Evolutionary conservation across 2,113 vertebrate genomes (phyloP).

Genomic region (Cairina moschata): DNA sequence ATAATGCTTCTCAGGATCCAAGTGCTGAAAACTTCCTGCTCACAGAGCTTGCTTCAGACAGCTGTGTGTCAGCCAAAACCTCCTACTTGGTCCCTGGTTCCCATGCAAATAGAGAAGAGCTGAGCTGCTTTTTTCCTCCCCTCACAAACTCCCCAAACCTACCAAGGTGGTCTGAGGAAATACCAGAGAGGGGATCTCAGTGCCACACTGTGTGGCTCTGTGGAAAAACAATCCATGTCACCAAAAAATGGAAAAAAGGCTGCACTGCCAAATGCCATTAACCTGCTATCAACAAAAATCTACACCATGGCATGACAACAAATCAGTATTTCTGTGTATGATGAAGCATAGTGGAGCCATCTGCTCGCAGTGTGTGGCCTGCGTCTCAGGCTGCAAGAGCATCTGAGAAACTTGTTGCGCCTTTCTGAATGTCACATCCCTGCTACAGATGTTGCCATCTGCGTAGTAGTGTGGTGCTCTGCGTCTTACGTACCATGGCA

Average conservation of each 20-base stretch:
- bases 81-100: background rate
- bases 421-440: slow-evolving; percentile 24
- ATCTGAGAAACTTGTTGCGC: background rate
- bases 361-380: background rate
- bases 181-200: background rate
- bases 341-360: background rate
- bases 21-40: background rate
- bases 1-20: background rate
- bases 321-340: background rate
- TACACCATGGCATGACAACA: background rate
- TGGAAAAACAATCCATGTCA: background rate
- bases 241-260: background rate
- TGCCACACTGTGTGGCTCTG: background rate
- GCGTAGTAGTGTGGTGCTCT: background rate
- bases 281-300: slow-evolving; percentile 8
- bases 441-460: background rate
- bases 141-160: background rate
- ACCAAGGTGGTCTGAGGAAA: background rate
- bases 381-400: background rate
- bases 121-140: background rate
- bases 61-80: background rate
- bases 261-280: slow-evolving; percentile 4
- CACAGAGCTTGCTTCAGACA: background rate
- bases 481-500: background rate
- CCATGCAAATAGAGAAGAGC: background rate